These are phyloP conservation scores for Argynnis bischoffii DNA, from an alignment of 2,888 invertebrate species.

Conservation along the genomic window DNA sequence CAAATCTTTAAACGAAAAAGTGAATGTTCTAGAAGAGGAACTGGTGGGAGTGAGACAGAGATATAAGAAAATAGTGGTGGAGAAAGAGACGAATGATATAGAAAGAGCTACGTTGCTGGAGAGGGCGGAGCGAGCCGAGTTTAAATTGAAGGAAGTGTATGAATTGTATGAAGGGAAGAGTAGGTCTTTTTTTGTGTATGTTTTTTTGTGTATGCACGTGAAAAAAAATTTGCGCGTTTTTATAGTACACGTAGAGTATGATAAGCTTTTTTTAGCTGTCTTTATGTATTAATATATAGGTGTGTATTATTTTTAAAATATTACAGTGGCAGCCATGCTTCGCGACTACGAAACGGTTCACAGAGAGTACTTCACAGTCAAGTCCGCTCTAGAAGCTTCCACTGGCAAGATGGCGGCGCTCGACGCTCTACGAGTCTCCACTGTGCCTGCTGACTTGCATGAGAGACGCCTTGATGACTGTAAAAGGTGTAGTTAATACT, in stretches of 20 bases:
- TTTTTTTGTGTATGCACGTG: background rate
- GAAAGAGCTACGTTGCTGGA: conserved; percentile 80
- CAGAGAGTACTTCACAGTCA: conserved; percentile 82
- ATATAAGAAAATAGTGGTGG: conserved; percentile 66
- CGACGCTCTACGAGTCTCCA: conserved; percentile 75
- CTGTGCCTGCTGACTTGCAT: conserved; percentile 85
- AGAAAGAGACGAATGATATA: conserved; percentile 73
- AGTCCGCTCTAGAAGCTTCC: conserved; percentile 81
- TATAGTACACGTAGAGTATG: too few species aligned
- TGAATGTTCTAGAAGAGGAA: conserved; percentile 61
- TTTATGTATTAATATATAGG: too few species aligned
- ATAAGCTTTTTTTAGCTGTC: too few species aligned
- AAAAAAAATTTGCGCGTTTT: too few species aligned
- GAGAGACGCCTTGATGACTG: conserved; percentile 88
- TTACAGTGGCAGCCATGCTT: conserved; percentile 83
- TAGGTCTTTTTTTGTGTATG: conserved; percentile 51
- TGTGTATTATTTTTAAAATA: background rate
- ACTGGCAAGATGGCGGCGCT: conserved; percentile 83
- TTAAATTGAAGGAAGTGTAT: conserved; percentile 88
- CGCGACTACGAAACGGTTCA: conserved; percentile 85
- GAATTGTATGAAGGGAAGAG: conserved; percentile 88
- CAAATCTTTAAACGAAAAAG: conserved; percentile 79
- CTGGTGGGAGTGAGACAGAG: conserved; percentile 64
- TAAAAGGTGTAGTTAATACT: conserved; percentile 75
- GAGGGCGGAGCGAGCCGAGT: conserved; percentile 86